Evolutionary conservation across 2,888 invertebrate genomes (phyloP), one percentile per base, ranked within the genome.

Genomic region (Lepidonotus clava): DNA sequence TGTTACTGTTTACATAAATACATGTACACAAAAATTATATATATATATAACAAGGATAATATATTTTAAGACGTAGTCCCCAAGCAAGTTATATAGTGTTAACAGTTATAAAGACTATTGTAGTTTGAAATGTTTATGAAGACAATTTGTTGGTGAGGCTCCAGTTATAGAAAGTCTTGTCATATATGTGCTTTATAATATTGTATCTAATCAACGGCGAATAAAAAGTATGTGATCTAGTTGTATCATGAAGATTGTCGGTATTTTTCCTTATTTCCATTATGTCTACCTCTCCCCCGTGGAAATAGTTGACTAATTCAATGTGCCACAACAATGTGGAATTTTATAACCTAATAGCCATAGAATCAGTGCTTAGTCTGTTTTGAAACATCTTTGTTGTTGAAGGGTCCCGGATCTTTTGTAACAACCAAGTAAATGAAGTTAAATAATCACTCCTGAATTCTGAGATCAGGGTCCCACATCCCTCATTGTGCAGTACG

Each of bases 161-260:
- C 38, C 71, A 34, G 71, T 46, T 11, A 36, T 34, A 71, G 34
- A 71, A 24, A 38, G 38, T 34, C 67, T 67, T 71, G 71, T 71
- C 38, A 71, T 36, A n/a, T n/a, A 71, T 71, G 71, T 71, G 71
- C 71, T 71, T 71, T 71, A 71, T 34, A 36, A 71, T 71, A 71
- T 18, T 71, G 71, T 36, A 71, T 38, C 71, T 71, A 71, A 36
- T 71, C 71, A 71, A 18, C 21, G 71, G 56, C 71, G 71, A 71
- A 71, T 71, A 71, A 71, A 71, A 71, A 71, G 71, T 71, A 71
- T 38, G 71, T 71, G 71, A 71, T 71, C 71, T 71, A 71, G 71
- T 38, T 71, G 46, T 46, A 46, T 46, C 46, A 46, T 8, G 18
- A 46, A 46, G 46, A n/a, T n/a, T 46, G 46, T 46, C 46, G 8